Percentiles rank a stretch among this genome's conserved stretches.
Evolutionary conservation across 1,140 invertebrate species (phyloP).

Genomic region (Brachionus plicatilis): DNA sequence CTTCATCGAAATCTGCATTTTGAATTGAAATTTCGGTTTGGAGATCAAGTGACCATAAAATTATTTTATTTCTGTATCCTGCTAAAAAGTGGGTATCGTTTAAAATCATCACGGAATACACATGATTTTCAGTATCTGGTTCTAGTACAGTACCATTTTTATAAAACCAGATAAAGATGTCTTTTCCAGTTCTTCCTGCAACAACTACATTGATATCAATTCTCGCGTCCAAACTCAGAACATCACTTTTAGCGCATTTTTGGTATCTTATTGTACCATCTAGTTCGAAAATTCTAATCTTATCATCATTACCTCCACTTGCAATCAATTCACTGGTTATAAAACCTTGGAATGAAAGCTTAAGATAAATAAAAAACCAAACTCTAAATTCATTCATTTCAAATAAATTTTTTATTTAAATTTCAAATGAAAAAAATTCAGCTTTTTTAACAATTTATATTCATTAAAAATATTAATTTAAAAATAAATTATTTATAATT

Average conservation of each 20-base stretch:
- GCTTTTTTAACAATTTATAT: no score
- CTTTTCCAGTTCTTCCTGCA: not conserved
- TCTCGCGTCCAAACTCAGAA: not conserved
- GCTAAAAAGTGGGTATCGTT: not conserved
- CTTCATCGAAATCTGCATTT: not conserved
- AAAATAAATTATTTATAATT: no score
- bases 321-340: not conserved
- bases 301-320: not conserved
- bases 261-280: not conserved
- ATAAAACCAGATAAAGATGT: not conserved
- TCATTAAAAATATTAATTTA: no score
- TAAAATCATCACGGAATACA: not conserved
- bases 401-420: no score
- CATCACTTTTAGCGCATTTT: not conserved
- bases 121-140: not conserved
- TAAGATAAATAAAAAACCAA: not conserved
- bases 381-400: not conserved
- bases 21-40: not conserved
- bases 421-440: no score
- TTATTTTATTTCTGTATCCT: not conserved
- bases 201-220: not conserved
- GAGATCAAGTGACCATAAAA: not conserved
- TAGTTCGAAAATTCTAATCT: not conserved
- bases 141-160: not conserved
- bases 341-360: not conserved